Percentiles rank a stretch among this genome's conserved stretches.
phyloP scores from a whole-genome alignment of 2,888 invertebrate genomes.

The Drosophila cyrtoloma region DNA sequence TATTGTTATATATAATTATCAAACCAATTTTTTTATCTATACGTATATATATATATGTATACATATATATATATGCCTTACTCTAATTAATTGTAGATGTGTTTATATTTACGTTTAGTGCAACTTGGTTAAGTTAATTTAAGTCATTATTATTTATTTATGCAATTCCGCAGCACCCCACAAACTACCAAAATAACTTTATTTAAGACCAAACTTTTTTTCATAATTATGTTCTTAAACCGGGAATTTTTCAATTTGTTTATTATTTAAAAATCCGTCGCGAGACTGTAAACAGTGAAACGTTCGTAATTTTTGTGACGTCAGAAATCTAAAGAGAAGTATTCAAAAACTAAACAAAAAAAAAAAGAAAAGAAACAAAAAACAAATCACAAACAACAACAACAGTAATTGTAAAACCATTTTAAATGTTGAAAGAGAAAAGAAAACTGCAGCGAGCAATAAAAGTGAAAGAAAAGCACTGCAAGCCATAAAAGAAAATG shows the following conservation, averaged over 20 bases:
- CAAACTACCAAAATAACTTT: slow-evolving; percentile 9
- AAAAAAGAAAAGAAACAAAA: slow-evolving; percentile 19
- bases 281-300: slow-evolving; percentile 75
- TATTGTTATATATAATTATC: slow-evolving; percentile 69
- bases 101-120: slow-evolving; percentile 39
- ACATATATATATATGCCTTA: slow-evolving; percentile 36
- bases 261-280: slow-evolving; percentile 84
- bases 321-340: slow-evolving; percentile 81
- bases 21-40: slow-evolving; percentile 17
- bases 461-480: slow-evolving; percentile 29
- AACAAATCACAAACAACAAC: slow-evolving; percentile 28
- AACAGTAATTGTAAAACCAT: slow-evolving; percentile 32
- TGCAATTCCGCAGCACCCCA: slow-evolving; percentile 24
- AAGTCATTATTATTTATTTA: slow-evolving; percentile 70
- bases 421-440: slow-evolving; percentile 25
- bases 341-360: slow-evolving; percentile 41
- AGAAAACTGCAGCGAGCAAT: slow-evolving; percentile 49
- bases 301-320: slow-evolving; percentile 84
- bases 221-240: slow-evolving; percentile 1
- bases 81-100: slow-evolving; percentile 31
- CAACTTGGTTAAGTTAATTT: slow-evolving; percentile 59
- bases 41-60: slow-evolving; percentile 21
- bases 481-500: slow-evolving; percentile 40
- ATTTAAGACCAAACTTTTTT: slow-evolving; percentile 3
- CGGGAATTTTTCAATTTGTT: slow-evolving; percentile 38